These are phyloP conservation scores for Pyrochroa serraticornis DNA, from an alignment of 2,888 invertebrate species.

Conservation along the genomic window DNA sequence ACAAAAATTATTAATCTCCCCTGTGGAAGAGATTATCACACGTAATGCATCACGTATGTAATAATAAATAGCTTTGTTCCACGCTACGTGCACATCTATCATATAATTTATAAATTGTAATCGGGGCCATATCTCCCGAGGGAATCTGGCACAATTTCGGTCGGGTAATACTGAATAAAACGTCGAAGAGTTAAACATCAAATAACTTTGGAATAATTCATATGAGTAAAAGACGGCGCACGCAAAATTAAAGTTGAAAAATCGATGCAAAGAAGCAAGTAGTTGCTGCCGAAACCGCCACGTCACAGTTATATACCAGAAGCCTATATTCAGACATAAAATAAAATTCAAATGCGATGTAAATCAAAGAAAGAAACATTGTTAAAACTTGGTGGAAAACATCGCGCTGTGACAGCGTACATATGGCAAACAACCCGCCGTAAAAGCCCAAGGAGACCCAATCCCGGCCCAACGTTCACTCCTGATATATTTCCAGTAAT, in stretches of 20 bases:
- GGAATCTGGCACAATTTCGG: background rate
- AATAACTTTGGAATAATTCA: too few species aligned
- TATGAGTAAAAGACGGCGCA: too few species aligned
- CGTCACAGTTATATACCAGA: too few species aligned
- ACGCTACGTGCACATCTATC: constrained; percentile 22
- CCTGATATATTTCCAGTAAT: constrained; percentile 16
- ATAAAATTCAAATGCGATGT: constrained; percentile 11
- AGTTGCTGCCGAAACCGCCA: too few species aligned
- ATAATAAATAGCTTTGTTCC: constrained; percentile 18
- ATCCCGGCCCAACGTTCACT: constrained; percentile 5
- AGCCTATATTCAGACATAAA: background rate
- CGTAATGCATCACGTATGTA: constrained; percentile 22
- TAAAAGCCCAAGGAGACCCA: constrained; percentile 5
- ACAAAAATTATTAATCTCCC: background rate
- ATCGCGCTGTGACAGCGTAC: background rate
- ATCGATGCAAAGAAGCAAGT: too few species aligned
- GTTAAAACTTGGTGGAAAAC: constrained; percentile 1
- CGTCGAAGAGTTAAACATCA: too few species aligned
- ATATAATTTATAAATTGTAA: constrained; percentile 9
- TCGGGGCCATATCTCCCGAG: constrained; percentile 1
- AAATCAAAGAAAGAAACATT: constrained; percentile 6
- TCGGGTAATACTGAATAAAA: too few species aligned
- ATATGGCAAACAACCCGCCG: constrained; percentile 4
- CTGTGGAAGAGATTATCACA: constrained; percentile 10
- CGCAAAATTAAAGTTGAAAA: too few species aligned